These are phyloP conservation scores for Ethmia dodecea DNA, from an alignment of 2,888 invertebrate genomes.

Conservation along the genomic window DNA sequence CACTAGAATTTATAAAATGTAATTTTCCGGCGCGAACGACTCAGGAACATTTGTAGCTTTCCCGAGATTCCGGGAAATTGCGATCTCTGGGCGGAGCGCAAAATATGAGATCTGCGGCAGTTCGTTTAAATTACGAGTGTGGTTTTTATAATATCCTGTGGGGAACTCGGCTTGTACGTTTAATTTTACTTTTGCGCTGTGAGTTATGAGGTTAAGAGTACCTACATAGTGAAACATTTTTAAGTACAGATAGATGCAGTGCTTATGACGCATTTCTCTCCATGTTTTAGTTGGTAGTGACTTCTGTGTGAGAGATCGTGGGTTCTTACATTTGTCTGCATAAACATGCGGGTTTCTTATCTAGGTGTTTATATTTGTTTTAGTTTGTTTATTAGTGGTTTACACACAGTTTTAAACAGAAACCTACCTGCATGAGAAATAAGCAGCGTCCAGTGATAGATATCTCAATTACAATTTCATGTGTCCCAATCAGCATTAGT, in stretches of 20 bases:
- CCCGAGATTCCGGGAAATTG: slow-evolving; percentile 72
- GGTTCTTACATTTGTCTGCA: too few species aligned
- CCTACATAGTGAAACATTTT: too few species aligned
- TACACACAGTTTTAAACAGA: background rate
- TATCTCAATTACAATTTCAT: background rate
- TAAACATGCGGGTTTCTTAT: too few species aligned
- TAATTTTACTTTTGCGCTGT: background rate
- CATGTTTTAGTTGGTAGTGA: too few species aligned
- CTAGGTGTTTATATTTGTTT: too few species aligned
- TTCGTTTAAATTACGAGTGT: slow-evolving; percentile 64
- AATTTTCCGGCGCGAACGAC: slow-evolving; percentile 71
- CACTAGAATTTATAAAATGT: slow-evolving; percentile 73
- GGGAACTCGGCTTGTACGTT: slow-evolving; percentile 25
- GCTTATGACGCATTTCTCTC: too few species aligned
- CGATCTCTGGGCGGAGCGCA: slow-evolving; percentile 56
- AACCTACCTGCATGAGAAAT: background rate
- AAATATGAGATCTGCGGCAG: slow-evolving; percentile 66
- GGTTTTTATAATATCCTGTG: slow-evolving; percentile 59
- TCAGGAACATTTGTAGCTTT: slow-evolving; percentile 75
- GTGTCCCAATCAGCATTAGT: slow-evolving; percentile 12
- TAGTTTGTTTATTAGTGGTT: too few species aligned
- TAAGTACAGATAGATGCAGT: too few species aligned
- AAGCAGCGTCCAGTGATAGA: too few species aligned
- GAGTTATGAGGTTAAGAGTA: too few species aligned
- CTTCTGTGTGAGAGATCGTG: too few species aligned